Conservation (phyloP, 2,797 vertebrate species). For the Clamator glandarius region DNA sequence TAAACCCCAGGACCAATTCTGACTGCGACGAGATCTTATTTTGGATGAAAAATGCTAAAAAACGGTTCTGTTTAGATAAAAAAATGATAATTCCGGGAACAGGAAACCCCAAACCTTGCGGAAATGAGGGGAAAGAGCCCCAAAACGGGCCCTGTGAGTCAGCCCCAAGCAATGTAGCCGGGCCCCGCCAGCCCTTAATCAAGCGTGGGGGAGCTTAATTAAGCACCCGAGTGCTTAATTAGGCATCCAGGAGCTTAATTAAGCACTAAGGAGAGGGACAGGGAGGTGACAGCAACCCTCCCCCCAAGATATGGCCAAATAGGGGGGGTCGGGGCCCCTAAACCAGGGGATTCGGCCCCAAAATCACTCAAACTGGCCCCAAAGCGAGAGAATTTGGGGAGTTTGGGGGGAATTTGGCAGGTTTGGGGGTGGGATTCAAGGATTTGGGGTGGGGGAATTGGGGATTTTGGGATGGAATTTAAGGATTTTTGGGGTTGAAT, state of each 20-base stretch:
- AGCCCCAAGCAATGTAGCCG: not conserved
- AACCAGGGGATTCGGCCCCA: not conserved
- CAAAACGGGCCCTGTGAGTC: not conserved
- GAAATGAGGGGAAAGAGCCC: not conserved
- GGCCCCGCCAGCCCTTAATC: not conserved
- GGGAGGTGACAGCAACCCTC: not conserved
- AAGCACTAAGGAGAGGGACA: not conserved
- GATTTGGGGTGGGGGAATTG: too few relatives aligned
- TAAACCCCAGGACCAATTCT: accelerated
- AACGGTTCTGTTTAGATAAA: too few relatives aligned
- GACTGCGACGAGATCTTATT: accelerated
- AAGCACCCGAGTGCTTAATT: not conserved
- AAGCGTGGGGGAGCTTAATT: not conserved
- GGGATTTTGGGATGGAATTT: too few relatives aligned
- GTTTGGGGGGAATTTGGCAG: too few relatives aligned
- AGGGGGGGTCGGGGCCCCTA: too few relatives aligned
- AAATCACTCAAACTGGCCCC: not conserved
- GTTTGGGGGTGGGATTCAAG: too few relatives aligned
- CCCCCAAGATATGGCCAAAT: too few relatives aligned
- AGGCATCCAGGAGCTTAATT: not conserved
- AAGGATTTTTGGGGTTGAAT: too few relatives aligned
- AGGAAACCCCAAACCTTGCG: accelerated
- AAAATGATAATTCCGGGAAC: too few relatives aligned
- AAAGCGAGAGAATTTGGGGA: not conserved
- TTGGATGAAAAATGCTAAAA: not conserved